Evolutionary conservation across 2,797 vertebrate genomes (phyloP), one percentile per base, ranked within the genome.

Genomic region (Alca torda): DNA sequence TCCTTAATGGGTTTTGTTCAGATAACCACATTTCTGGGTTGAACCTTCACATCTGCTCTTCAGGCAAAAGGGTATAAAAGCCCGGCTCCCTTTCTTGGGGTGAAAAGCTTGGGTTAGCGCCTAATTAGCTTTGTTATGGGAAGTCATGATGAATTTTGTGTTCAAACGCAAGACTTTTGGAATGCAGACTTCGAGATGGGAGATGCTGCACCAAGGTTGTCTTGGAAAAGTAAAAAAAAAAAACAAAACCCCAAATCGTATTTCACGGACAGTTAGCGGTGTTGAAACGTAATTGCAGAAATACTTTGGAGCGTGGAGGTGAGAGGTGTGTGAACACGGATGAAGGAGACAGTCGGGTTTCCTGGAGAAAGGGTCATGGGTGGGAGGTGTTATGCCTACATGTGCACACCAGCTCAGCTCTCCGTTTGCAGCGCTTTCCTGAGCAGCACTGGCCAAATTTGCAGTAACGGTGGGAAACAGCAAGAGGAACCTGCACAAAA

Each of bases 361-460:
- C 51, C 53, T 23, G 26, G 41, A 30, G 53, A 6, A 72, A 13
- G 33, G 25, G 30, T 18, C 33, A 8, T 6, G 53, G 37, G 24
- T 0, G 0, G 33, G 79, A 54, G 70, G 37, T 41, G 43, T 70
- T 57, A 8, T 2, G 7, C n/a, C 46, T 37, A 0, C 3, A 1
- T 4, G 31, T 61, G 56, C 48, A 5, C 35, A 12, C 24, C 13
- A 64, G 84, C 75, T 77, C 78, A 70, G 54, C 35, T 78, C 16
- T 37, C 50, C 48, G 1, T 53, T 51, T 89, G 26, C 64, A 39
- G 56, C 74, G 63, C 59, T 43, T 48, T 46, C 11, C 80, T 18
- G 23, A 70, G 64, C 31, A 39, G 74, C 4, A 0, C 20, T 41
- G 56, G 50, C 70, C 56, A 64, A 35, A 76, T 79, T 86, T 88